Evolutionary conservation across 1,140 invertebrate species (phyloP), one percentile per base, ranked within the genome.

Genomic region (Leptinotarsa undecemlineata): DNA sequence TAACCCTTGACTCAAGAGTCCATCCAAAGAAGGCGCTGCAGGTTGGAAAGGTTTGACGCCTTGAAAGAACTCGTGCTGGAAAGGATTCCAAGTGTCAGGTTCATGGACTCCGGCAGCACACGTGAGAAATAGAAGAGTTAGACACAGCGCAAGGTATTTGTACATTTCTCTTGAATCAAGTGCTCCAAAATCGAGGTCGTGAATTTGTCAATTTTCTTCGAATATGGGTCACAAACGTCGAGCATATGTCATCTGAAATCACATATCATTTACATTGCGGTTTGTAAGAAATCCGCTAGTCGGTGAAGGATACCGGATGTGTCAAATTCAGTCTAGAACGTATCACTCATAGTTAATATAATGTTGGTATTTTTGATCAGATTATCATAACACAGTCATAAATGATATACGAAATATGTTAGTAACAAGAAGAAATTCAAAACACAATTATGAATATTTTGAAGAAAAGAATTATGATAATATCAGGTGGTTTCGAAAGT

Each of bases 51-150:
- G 4, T 13, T 57, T 51, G 5, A 60, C 20, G 3, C 51, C 69
- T 20, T 72, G 73, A 47, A 69, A 78, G 48, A 71, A 68, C 11
- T 76, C 77, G 20, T 72, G 77, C 48, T 74, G 60, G 8, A 76
- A 68, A 13, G 77, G 74, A 48, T 78, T 72, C 75, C 75, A 78
- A 21, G 69, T 67, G n/a, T 78, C 72, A 68, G 72, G 62, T 68
- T 78, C 75, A 70, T 76, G 75, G 51, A 57, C 51, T 17, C 15
- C 51, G 17, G 51, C 51, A 0, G 51, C 51, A 57, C 51, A 57
- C 17, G 51, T 57, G 51, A 57, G 17, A n/a, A 57, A 17, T 57
- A 15, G 51, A 57, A 57, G 17, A 57, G 14, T 17, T 57, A 57
- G 51, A 57, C 51, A 57, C 51, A 57, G 17, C 51, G 51, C 15